These are phyloP conservation scores for Penaeus indicus DNA, from an alignment of 1,140 invertebrate genomes.

Conservation along the genomic window DNA sequence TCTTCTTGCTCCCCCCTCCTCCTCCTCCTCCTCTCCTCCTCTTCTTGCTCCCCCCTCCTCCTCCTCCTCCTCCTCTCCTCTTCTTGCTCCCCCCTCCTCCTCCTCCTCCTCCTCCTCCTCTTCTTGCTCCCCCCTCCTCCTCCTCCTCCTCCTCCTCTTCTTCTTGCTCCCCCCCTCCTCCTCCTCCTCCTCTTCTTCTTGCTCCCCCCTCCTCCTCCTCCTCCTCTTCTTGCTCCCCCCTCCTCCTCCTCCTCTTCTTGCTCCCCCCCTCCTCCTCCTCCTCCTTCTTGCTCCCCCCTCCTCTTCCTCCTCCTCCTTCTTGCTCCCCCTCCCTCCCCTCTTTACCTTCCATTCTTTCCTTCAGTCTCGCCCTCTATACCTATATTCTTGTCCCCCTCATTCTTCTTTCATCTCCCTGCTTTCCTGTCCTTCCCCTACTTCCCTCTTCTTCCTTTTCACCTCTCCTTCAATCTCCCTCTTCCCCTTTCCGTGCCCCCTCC, in stretches of 20 bases:
- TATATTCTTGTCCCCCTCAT: too few species aligned
- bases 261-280: too few species aligned
- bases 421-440: too few species aligned
- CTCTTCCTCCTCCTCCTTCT: conserved; percentile 12
- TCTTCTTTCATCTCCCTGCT: too few species aligned
- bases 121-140: neutral
- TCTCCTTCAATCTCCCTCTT: too few species aligned
- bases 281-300: too few species aligned
- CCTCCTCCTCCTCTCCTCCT: neutral
- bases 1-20: neutral
- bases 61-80: neutral
- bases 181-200: neutral
- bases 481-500: too few species aligned
- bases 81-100: neutral
- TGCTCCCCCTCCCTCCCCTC: neutral
- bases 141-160: neutral
- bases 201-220: too few species aligned
- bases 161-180: neutral
- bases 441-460: too few species aligned
- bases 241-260: too few species aligned
- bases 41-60: neutral
- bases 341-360: neutral
- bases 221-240: too few species aligned
- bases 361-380: neutral
- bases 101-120: neutral